Conservation (phyloP, 2,113 vertebrate genomes). For the Cygnus atratus region DNA sequence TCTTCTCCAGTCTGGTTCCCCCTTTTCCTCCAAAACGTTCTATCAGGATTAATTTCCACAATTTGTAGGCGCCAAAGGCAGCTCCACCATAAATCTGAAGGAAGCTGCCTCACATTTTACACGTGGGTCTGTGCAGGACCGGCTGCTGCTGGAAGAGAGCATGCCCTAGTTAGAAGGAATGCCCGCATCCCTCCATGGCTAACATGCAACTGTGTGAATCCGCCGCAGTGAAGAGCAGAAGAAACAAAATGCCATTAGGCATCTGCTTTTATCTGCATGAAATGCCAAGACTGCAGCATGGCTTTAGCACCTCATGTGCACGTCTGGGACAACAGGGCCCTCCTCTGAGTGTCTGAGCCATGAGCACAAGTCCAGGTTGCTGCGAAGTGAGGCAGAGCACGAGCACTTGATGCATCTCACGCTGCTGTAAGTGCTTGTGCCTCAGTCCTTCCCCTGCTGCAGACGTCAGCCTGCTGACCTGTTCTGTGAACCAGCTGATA, state of each 20-base stretch:
- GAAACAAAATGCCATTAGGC: background rate
- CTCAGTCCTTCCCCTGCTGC: background rate
- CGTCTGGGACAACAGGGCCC: background rate
- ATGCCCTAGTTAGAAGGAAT: background rate
- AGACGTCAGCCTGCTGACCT: background rate
- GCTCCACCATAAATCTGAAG: background rate
- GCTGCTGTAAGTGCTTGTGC: background rate
- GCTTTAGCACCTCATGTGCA: background rate
- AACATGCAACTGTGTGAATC: background rate
- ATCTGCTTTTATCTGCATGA: background rate
- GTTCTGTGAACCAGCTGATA: background rate
- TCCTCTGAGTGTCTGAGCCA: background rate
- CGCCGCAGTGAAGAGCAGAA: background rate
- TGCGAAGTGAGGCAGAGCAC: background rate
- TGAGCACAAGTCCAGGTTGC: background rate
- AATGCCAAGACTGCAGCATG: background rate
- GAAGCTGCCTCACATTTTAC: background rate
- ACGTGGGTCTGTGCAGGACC: background rate
- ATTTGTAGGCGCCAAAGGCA: background rate
- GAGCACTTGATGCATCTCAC: rapidly evolving
- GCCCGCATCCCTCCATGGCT: background rate
- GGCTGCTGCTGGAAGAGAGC: background rate
- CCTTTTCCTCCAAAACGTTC: background rate
- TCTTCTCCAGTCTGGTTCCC: background rate
- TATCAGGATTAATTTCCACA: background rate